These are phyloP conservation scores for Ceuthmochares aereus DNA, from an alignment of 2,113 vertebrate species.

Conservation along the genomic window DNA sequence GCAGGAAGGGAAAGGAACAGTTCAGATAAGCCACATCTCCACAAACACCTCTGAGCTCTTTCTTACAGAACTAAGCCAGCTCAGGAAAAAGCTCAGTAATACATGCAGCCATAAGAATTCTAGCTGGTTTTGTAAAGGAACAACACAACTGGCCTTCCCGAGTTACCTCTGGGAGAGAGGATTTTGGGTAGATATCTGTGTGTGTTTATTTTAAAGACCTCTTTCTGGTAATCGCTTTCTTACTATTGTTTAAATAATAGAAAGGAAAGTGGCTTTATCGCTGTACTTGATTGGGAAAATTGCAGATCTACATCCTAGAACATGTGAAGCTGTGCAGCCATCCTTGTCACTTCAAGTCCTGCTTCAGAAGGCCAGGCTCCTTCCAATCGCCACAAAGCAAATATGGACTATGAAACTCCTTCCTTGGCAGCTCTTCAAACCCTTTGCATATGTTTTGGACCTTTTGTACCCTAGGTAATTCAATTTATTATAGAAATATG, in stretches of 20 bases:
- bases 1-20: constrained; percentile 26
- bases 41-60: neutral
- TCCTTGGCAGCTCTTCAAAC: neutral
- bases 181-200: neutral
- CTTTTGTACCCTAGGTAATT: neutral
- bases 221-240: neutral
- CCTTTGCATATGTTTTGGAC: neutral
- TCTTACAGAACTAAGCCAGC: neutral
- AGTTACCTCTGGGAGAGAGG: neutral
- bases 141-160: neutral
- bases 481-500: neutral
- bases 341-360: neutral
- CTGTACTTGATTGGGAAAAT: neutral
- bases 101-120: neutral
- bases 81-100: neutral
- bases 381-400: neutral
- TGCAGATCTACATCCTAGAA: neutral
- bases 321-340: neutral
- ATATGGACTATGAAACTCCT: neutral
- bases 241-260: neutral
- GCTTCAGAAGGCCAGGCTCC: neutral
- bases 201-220: neutral
- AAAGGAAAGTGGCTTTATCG: neutral
- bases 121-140: neutral
- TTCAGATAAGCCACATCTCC: constrained; percentile 36